Conservation (phyloP, 2,888 invertebrate species). For the Yponomeuta malinellus region DNA sequence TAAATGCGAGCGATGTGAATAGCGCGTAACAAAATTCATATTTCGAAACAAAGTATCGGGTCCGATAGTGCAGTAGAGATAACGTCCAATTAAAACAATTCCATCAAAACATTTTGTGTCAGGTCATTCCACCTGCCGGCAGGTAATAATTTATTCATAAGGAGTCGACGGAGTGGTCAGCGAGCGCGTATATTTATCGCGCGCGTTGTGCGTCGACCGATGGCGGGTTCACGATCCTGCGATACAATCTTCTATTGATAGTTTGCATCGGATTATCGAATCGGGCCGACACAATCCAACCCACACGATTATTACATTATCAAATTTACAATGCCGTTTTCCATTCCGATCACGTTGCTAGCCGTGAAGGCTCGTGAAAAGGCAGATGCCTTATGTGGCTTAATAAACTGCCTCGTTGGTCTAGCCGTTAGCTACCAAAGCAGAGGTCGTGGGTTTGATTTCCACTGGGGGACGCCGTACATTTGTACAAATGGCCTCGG, state of each 20-base stretch:
- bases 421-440: no score
- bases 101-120: conserved; percentile 75
- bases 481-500: no score
- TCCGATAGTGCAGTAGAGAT: conserved; percentile 59
- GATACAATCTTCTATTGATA: not conserved
- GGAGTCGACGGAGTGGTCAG: conserved; percentile 43
- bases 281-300: not conserved
- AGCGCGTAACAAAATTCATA: conserved; percentile 61
- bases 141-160: conserved; percentile 69
- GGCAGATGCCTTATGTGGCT: no score
- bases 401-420: no score
- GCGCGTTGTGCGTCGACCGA: conserved; percentile 4
- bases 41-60: conserved; percentile 56
- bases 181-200: conserved; percentile 23
- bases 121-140: conserved; percentile 73
- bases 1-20: conserved; percentile 58
- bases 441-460: no score
- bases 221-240: conserved; percentile 5
- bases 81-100: conserved; percentile 75
- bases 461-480: no score
- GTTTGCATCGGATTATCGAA: not conserved
- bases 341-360: no score
- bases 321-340: no score
- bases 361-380: no score
- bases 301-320: not conserved